Evolutionary conservation across 2,113 vertebrate species (phyloP).

Genomic region (Glaucomys volans): DNA sequence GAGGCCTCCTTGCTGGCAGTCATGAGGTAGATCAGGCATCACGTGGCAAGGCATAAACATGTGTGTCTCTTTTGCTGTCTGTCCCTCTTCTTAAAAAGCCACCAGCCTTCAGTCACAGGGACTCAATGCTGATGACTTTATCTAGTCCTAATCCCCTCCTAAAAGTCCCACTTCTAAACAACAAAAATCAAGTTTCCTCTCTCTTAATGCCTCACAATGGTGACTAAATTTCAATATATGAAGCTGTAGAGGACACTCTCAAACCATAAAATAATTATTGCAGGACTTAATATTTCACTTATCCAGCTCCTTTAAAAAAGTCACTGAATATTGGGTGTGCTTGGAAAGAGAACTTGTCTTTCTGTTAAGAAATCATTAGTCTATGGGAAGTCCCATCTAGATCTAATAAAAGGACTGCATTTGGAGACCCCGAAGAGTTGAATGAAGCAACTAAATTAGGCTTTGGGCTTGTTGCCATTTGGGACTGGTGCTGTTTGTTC

Average conservation of each 20-base stretch:
- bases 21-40: neutral
- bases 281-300: neutral
- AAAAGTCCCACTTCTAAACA: neutral
- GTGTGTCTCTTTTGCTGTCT: neutral
- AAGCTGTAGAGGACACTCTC: neutral
- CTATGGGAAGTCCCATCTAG: neutral
- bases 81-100: neutral
- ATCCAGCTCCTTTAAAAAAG: too few species aligned
- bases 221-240: neutral
- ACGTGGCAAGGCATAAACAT: neutral
- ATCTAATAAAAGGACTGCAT: neutral
- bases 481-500: neutral
- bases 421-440: neutral
- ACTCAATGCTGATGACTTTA: neutral
- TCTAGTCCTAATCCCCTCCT: neutral
- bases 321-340: neutral
- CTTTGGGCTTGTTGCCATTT: neutral
- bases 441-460: neutral
- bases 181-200: neutral
- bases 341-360: neutral
- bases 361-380: neutral
- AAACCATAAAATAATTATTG: neutral
- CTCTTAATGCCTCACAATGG: neutral
- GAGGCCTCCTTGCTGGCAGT: neutral
- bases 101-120: neutral